Conservation (phyloP, 2,797 vertebrate genomes). For the Petrocephalus schoutedeni region DNA sequence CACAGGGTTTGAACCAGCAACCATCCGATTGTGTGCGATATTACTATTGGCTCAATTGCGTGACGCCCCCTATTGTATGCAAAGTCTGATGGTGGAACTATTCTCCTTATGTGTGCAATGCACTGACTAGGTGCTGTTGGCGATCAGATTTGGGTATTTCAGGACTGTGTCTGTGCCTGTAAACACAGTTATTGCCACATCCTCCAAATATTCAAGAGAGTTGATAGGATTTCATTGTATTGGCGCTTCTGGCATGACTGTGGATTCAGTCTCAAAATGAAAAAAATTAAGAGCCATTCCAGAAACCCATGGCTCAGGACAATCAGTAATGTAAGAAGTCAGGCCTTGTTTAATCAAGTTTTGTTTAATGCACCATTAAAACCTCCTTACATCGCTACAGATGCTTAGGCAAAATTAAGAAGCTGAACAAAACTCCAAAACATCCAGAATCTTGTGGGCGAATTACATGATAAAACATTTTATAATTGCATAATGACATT, state of each 20-base stretch:
- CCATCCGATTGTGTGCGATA: background rate
- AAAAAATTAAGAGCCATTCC: constrained; percentile 14
- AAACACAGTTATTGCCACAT: background rate
- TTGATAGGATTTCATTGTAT: background rate
- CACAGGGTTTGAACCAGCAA: background rate
- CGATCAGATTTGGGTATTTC: background rate
- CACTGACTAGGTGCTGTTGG: background rate
- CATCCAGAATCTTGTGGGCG: constrained; percentile 35
- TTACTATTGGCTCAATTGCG: background rate
- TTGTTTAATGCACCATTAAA: constrained; percentile 40
- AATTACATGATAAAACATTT: no score
- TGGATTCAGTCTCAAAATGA: constrained; percentile 30
- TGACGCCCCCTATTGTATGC: background rate
- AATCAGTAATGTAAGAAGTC: constrained; percentile 43
- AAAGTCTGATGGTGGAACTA: background rate
- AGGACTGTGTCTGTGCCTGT: background rate
- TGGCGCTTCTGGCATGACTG: constrained; percentile 8
- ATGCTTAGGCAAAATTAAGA: constrained; percentile 35
- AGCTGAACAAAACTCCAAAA: constrained; percentile 38
- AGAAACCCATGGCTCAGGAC: constrained; percentile 38
- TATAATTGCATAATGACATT: no score
- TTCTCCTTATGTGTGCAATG: background rate
- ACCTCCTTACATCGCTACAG: constrained; percentile 36
- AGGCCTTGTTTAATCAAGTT: constrained; percentile 40
- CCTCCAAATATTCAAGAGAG: background rate